Percentiles rank a stretch among this genome's conserved stretches.
Conservation (phyloP, 2,113 vertebrate species). For the Beaufortia kweichowensis region DNA sequence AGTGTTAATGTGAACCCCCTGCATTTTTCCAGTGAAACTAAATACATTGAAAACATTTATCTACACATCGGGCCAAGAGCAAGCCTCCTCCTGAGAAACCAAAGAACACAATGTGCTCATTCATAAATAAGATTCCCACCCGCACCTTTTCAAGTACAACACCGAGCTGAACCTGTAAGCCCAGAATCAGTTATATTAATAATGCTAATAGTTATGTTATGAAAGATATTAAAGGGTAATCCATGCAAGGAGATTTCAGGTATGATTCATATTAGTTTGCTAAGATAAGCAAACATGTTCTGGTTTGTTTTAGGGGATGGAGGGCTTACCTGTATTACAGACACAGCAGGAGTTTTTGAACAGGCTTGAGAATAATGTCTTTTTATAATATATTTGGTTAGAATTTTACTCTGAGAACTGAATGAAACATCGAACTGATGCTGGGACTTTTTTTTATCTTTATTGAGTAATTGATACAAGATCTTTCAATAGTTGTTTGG, state of each 20-base stretch:
- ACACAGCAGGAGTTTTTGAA: not conserved
- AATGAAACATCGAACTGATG: not conserved
- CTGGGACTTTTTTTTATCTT: not conserved
- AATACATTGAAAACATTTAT: conserved; percentile 59
- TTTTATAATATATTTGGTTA: no score
- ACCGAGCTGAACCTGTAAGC: conserved; percentile 62
- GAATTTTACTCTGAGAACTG: not conserved
- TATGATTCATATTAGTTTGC: conserved; percentile 37
- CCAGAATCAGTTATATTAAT: conserved; percentile 53
- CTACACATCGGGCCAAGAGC: conserved; percentile 44
- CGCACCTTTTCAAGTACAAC: conserved; percentile 50
- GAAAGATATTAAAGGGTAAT: conserved; percentile 62
- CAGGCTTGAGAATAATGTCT: not conserved
- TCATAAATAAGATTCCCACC: conserved; percentile 52
- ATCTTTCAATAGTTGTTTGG: not conserved
- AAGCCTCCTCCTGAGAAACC: conserved; percentile 45
- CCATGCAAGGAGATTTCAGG: conserved; percentile 57
- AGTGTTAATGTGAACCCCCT: conserved; percentile 48
- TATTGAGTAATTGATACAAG: conserved; percentile 2
- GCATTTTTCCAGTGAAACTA: conserved; percentile 44
- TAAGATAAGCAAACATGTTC: conserved; percentile 29
- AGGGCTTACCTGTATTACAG: conserved; percentile 28
- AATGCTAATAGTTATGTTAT: conserved; percentile 57
- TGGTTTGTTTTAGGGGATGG: conserved; percentile 35
- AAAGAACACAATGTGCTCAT: conserved; percentile 52